Evolutionary conservation across 2,888 invertebrate genomes (phyloP).

Genomic region (Ophion ventricosus): DNA sequence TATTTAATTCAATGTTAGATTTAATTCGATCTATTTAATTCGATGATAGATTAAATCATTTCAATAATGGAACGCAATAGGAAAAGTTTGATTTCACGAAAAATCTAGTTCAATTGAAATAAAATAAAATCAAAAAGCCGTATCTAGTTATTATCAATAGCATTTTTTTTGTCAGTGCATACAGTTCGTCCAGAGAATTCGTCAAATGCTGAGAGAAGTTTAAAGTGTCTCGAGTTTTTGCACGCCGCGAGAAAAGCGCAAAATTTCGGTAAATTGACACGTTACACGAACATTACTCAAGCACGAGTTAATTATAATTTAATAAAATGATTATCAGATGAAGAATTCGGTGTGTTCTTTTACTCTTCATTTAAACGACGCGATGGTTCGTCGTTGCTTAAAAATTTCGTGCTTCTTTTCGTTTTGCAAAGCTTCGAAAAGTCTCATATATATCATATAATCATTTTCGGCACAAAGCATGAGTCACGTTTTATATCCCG

Average conservation of each 20-base stretch:
- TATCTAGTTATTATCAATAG: too few relatives aligned
- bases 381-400: slow-evolving; percentile 14
- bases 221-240: not conserved
- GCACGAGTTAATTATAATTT: slow-evolving; percentile 34
- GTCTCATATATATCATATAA: not conserved
- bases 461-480: slow-evolving; percentile 21
- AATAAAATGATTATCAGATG: slow-evolving; percentile 30
- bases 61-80: too few relatives aligned
- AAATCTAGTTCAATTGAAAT: too few relatives aligned
- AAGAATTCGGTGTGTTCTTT: slow-evolving; percentile 9
- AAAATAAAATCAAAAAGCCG: too few relatives aligned
- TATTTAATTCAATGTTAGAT: too few relatives aligned
- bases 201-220: not conserved
- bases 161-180: too few relatives aligned
- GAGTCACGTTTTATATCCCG: not conserved
- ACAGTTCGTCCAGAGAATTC: not conserved
- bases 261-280: not conserved
- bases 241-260: not conserved
- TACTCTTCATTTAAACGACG: not conserved
- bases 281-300: slow-evolving; percentile 13
- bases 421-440: slow-evolving; percentile 11
- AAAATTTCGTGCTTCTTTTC: slow-evolving; percentile 13
- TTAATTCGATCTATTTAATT: too few relatives aligned
- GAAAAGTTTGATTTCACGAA: too few relatives aligned
- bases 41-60: too few relatives aligned